These are phyloP conservation scores for Zophobas atratus DNA, from an alignment of 1,140 invertebrate genomes.

Conservation along the genomic window DNA sequence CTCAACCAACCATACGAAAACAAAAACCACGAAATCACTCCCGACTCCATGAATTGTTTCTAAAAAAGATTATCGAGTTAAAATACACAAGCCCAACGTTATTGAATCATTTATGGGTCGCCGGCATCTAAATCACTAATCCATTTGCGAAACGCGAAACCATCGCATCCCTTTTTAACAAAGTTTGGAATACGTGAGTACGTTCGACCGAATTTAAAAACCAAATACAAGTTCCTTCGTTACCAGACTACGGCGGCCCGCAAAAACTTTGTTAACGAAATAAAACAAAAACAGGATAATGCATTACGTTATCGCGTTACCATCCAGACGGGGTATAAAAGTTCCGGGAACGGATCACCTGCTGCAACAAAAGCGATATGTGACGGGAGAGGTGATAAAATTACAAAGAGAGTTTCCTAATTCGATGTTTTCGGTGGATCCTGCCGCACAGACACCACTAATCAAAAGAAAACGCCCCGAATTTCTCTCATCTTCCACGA, in stretches of 20 bases:
- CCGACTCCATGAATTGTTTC: too few species aligned
- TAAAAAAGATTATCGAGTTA: too few species aligned
- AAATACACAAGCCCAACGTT: background rate
- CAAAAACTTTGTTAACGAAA: slow-evolving; percentile 1
- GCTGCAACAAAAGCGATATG: background rate
- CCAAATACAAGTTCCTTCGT: background rate
- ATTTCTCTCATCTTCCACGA: background rate
- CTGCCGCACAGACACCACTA: background rate
- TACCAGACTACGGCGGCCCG: background rate
- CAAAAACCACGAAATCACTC: too few species aligned
- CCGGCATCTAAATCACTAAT: background rate
- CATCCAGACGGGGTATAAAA: slow-evolving; percentile 7
- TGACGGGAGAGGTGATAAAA: slow-evolving; percentile 18
- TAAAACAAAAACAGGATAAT: slow-evolving; percentile 25
- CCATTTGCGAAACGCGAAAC: background rate
- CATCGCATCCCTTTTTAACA: slow-evolving; percentile 1
- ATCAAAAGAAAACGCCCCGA: slow-evolving; percentile 27
- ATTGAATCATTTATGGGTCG: slow-evolving; percentile 11
- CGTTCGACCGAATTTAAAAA: background rate
- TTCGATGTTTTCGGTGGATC: slow-evolving; percentile 4
- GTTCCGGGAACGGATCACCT: background rate
- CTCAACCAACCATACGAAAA: too few species aligned
- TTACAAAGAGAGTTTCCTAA: slow-evolving; percentile 21
- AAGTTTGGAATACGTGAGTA: too few species aligned
- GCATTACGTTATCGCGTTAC: slow-evolving; percentile 13